These are phyloP conservation scores for Anguilla megastoma DNA, from an alignment of 2,797 vertebrate genomes.

Conservation along the genomic window DNA sequence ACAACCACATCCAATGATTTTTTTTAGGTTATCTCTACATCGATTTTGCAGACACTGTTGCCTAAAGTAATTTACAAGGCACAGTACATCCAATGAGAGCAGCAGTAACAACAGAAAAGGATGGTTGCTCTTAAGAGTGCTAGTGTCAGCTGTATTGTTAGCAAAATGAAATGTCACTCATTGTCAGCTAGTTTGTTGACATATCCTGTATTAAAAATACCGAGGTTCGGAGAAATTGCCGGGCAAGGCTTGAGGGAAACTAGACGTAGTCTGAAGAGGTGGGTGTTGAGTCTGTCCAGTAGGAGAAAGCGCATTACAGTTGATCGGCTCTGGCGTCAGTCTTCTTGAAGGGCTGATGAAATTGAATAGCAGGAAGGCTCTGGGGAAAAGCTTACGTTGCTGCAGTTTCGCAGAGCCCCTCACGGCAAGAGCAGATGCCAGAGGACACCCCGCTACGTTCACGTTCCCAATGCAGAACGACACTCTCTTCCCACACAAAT, in stretches of 20 bases:
- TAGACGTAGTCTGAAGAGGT: neutral
- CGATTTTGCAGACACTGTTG: neutral
- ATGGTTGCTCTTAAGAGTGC: neutral
- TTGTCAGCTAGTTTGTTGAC: neutral
- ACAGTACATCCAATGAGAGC: neutral
- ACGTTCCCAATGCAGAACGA: too few species aligned
- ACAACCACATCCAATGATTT: neutral
- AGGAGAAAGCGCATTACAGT: neutral
- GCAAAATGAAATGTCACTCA: neutral
- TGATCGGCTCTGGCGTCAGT: too few species aligned
- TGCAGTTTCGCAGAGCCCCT: neutral
- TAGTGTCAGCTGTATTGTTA: neutral
- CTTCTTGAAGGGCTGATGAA: neutral
- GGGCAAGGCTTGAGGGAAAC: neutral
- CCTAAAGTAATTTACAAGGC: neutral
- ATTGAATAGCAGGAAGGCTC: neutral
- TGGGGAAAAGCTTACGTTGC: neutral
- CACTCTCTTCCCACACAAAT: too few species aligned
- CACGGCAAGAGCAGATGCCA: too few species aligned
- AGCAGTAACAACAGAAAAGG: neutral
- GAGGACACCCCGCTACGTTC: too few species aligned
- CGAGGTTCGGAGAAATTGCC: neutral
- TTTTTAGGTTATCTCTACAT: neutral
- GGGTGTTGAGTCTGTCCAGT: neutral
- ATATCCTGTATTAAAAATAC: neutral